These are phyloP conservation scores for Pipra filicauda DNA, from an alignment of 2,113 vertebrate genomes.

Conservation along the genomic window DNA sequence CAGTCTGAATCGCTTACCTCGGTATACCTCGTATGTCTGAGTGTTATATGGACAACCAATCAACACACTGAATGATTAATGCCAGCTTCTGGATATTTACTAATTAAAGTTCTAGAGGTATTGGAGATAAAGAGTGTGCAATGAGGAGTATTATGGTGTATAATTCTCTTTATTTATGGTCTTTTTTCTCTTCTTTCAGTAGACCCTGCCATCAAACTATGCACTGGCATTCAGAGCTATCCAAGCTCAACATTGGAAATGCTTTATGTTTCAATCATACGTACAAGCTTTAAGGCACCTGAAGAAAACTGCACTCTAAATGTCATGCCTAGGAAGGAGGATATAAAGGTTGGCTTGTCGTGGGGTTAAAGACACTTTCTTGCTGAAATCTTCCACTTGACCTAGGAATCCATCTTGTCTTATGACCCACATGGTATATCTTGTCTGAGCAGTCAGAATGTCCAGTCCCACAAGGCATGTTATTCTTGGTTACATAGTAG, in stretches of 20 bases:
- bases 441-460: accelerated
- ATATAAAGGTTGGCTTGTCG: not conserved
- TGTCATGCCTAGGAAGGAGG: not conserved
- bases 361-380: not conserved
- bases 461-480: not conserved
- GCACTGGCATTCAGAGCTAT: not conserved
- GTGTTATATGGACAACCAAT: not conserved
- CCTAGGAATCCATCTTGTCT: not conserved
- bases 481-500: not conserved
- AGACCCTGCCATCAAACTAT: not conserved
- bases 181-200: not conserved
- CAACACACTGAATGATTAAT: not conserved
- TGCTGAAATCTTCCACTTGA: not conserved
- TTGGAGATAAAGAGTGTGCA: not conserved
- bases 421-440: not conserved
- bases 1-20: not conserved
- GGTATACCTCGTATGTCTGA: not conserved
- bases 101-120: not conserved
- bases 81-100: not conserved
- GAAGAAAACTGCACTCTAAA: not conserved
- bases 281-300: not conserved
- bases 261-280: not conserved
- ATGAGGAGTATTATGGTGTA: not conserved
- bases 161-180: not conserved
- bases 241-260: not conserved